Evolutionary conservation across 2,888 invertebrate genomes (phyloP).

Genomic region (Deilephila elpenor): DNA sequence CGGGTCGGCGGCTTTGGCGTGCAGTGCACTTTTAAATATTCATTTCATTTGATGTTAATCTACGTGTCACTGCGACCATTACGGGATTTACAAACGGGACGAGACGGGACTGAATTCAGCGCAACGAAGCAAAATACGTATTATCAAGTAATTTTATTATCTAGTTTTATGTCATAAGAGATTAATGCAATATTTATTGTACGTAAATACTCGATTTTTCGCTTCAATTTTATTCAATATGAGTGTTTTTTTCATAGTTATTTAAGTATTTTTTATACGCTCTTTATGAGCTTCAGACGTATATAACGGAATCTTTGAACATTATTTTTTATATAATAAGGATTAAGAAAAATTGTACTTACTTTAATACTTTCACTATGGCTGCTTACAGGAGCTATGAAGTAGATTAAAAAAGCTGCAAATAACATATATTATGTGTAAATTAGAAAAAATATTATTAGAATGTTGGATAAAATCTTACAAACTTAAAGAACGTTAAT

Average conservation of each 20-base stretch:
- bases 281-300: too few relatives aligned
- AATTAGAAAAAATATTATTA: too few relatives aligned
- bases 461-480: too few relatives aligned
- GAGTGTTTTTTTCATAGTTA: too few relatives aligned
- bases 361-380: slow-evolving; percentile 77
- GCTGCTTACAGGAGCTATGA: slow-evolving; percentile 52
- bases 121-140: not conserved
- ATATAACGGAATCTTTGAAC: too few relatives aligned
- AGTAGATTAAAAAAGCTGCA: slow-evolving; percentile 56
- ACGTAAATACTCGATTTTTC: too few relatives aligned
- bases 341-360: slow-evolving; percentile 36
- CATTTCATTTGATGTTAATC: not conserved
- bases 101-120: not conserved
- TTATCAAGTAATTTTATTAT: not conserved
- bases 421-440: too few relatives aligned
- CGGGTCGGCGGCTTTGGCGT: too few relatives aligned
- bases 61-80: not conserved
- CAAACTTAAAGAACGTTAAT: too few relatives aligned
- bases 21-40: not conserved
- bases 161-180: not conserved
- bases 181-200: too few relatives aligned
- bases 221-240: too few relatives aligned
- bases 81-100: not conserved
- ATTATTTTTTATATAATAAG: not conserved
- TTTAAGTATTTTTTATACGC: not conserved